These are phyloP conservation scores for Cosmia trapezina DNA, from an alignment of 2,888 invertebrate genomes.

Conservation along the genomic window DNA sequence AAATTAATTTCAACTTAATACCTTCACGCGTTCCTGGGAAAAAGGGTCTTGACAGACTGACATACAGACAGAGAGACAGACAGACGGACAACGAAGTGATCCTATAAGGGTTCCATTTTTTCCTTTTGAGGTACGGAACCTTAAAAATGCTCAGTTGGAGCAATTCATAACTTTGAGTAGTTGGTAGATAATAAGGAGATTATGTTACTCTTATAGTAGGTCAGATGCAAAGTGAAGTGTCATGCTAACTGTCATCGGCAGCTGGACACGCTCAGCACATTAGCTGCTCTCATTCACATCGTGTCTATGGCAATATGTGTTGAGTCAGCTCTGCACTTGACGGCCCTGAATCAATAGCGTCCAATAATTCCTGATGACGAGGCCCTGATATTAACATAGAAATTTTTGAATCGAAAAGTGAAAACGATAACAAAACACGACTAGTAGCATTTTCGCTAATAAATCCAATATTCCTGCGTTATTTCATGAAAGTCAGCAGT, in stretches of 20 bases:
- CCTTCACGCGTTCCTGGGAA: no score
- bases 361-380: neutral
- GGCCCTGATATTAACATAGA: neutral
- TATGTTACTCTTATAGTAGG: neutral
- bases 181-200: neutral
- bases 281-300: neutral
- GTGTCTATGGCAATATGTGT: neutral
- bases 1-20: no score
- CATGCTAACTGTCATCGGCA: neutral
- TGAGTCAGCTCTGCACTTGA: neutral
- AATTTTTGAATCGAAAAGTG: neutral
- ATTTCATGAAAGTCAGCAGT: slow-evolving; percentile 32
- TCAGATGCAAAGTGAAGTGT: neutral
- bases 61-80: no score
- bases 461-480: slow-evolving; percentile 29
- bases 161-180: neutral
- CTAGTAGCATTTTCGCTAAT: slow-evolving; percentile 12
- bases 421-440: neutral
- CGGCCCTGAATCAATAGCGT: neutral
- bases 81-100: no score
- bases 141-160: neutral
- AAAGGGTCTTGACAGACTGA: no score
- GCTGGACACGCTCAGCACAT: neutral
- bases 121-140: no score
- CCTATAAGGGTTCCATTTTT: no score